A percentile compares a stretch with the other conserved stretches of the same genome.
phyloP scores from a whole-genome alignment of 2,113 vertebrate genomes.

The Glaucidium brasilianum region DNA sequence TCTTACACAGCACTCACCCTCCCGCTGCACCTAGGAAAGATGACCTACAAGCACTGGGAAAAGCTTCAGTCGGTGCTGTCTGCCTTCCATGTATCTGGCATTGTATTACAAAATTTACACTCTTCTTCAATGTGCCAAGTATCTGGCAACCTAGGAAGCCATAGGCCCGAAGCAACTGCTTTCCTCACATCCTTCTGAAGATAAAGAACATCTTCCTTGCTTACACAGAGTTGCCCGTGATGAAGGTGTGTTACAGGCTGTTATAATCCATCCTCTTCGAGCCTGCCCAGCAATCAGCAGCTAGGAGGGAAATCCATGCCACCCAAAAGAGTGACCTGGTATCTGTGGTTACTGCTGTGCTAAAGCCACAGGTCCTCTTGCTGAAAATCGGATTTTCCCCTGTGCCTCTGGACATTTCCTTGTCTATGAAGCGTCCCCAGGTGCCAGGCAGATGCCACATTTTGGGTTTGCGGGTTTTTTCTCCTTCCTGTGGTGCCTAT shows the following conservation, averaged over 20 bases:
- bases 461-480: not conserved
- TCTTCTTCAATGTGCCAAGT: not conserved
- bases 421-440: not conserved
- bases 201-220: not conserved
- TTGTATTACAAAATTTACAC: not conserved
- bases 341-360: not conserved
- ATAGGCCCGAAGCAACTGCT: fast-evolving
- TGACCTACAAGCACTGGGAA: not conserved
- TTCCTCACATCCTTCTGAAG: not conserved
- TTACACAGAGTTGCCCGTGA: not conserved
- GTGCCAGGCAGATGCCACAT: not conserved
- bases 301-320: not conserved
- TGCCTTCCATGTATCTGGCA: not conserved
- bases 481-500: not conserved
- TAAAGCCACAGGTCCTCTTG: not conserved
- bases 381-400: not conserved
- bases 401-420: not conserved
- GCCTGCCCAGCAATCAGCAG: not conserved
- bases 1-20: not conserved
- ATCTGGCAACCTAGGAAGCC: not conserved
- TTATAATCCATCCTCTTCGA: fast-evolving
- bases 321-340: not conserved
- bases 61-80: not conserved
- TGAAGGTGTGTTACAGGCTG: fast-evolving
- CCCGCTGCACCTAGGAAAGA: not conserved